phyloP scores from a whole-genome alignment of 2,797 vertebrate species.

The Microctenopoma stevenorrisi region DNA sequence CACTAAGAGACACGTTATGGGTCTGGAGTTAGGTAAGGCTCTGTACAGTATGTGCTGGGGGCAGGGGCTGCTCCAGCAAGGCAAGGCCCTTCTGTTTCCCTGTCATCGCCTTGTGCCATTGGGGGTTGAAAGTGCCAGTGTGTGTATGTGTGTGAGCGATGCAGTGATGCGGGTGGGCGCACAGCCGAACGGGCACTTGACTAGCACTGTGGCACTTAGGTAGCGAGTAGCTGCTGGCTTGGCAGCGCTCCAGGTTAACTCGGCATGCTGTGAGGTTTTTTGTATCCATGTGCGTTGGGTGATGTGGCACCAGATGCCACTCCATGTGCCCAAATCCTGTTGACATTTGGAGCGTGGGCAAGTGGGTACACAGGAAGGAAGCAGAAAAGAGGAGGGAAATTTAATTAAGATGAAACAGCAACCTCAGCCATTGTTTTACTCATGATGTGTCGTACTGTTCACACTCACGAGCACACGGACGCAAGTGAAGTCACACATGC shows the following conservation, averaged over 20 bases:
- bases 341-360: slow-evolving; percentile 93
- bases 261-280: slow-evolving; percentile 87
- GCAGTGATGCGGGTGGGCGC: slow-evolving; percentile 76
- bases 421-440: slow-evolving; percentile 87
- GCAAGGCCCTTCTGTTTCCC: slow-evolving; percentile 81
- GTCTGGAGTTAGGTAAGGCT: slow-evolving; percentile 58
- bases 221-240: slow-evolving; percentile 77
- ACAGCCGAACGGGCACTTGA: slow-evolving; percentile 82
- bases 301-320: slow-evolving; percentile 96
- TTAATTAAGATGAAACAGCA: slow-evolving; percentile 94
- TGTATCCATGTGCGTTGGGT: slow-evolving; percentile 88
- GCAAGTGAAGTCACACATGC: slow-evolving; percentile 4
- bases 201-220: slow-evolving; percentile 82
- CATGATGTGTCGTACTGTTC: slow-evolving; percentile 8
- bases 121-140: slow-evolving; percentile 77
- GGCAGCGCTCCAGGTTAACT: slow-evolving; percentile 87
- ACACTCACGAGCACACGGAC: slow-evolving; percentile 16
- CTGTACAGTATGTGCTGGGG: slow-evolving; percentile 74
- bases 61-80: slow-evolving; percentile 73
- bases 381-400: slow-evolving; percentile 88
- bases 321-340: slow-evolving; percentile 97
- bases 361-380: slow-evolving; percentile 73
- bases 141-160: slow-evolving; percentile 59
- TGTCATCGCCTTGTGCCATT: slow-evolving; percentile 77
- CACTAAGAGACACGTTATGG: slow-evolving; percentile 48